phyloP scores from a whole-genome alignment of 2,113 vertebrate genomes.

The Phrynosoma blainvillii region DNA sequence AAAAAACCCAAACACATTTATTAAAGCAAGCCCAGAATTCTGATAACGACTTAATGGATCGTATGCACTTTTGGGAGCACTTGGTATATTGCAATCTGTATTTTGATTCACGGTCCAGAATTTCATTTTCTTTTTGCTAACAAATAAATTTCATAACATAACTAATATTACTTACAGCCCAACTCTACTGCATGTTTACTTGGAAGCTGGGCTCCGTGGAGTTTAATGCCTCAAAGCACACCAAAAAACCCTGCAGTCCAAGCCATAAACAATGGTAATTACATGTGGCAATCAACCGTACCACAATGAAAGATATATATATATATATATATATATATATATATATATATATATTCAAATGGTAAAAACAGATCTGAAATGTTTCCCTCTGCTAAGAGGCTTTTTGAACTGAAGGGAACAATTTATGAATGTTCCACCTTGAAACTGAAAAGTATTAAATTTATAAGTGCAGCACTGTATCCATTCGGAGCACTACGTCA shows the following conservation, averaged over 20 bases:
- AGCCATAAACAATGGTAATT: slow-evolving; percentile 12
- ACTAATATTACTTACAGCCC: not conserved
- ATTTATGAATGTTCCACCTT: fast-evolving
- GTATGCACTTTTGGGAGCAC: not conserved
- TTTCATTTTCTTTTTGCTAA: not conserved
- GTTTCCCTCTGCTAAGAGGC: not conserved
- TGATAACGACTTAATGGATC: not conserved
- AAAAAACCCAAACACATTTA: slow-evolving; percentile 26
- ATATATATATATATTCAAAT: not conserved
- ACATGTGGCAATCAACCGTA: not conserved
- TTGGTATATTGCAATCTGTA: not conserved
- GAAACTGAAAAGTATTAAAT: slow-evolving; percentile 7
- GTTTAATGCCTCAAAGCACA: not conserved
- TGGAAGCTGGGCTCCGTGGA: not conserved
- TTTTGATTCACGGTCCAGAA: not conserved
- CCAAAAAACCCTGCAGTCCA: not conserved
- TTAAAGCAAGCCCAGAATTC: slow-evolving; percentile 11
- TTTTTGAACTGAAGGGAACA: not conserved
- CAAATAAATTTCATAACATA: not conserved
- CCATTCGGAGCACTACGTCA: not conserved
- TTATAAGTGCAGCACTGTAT: not conserved
- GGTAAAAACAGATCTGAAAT: not conserved
- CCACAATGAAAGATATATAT: not conserved
- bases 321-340: too few relatives aligned
- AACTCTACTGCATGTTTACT: not conserved